Conservation (phyloP, 2,113 vertebrate species). For the Oncorhynchus masou region DNA sequence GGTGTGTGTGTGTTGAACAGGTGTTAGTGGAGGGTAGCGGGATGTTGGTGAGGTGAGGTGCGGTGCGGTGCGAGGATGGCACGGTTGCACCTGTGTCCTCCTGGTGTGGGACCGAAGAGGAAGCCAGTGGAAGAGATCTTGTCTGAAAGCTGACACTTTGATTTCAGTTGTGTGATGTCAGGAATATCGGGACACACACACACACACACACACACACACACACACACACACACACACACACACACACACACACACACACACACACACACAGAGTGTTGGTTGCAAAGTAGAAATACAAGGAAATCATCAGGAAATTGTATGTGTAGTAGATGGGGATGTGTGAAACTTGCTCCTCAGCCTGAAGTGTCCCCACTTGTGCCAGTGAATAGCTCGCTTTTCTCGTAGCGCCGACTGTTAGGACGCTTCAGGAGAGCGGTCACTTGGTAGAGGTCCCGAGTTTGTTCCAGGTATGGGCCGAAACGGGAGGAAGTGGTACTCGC, state of each 20-base stretch:
- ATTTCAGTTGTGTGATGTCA: slow-evolving; percentile 26
- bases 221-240: not conserved
- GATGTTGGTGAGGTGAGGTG: slow-evolving; percentile 8
- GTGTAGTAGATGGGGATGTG: no score
- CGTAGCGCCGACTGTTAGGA: no score
- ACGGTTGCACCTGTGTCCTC: slow-evolving; percentile 62
- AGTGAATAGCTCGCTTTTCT: no score
- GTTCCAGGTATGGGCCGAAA: no score
- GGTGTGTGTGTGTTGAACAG: slow-evolving; percentile 47
- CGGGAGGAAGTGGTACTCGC: no score
- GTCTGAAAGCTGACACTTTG: slow-evolving; percentile 59
- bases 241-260: not conserved
- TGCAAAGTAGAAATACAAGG: no score
- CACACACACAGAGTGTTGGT: not conserved
- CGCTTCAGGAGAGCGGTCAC: no score
- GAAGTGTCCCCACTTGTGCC: no score
- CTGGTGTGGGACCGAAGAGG: slow-evolving; percentile 19
- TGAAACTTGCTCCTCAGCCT: no score
- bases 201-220: not conserved
- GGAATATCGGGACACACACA: slow-evolving; percentile 4
- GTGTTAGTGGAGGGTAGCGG: slow-evolving; percentile 35
- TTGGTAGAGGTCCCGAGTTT: no score
- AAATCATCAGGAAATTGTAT: no score
- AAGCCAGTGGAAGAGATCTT: slow-evolving; percentile 45
- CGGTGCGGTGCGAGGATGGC: not conserved